Percentiles rank a stretch among this genome's conserved stretches.
These are phyloP conservation scores for Arbacia lixula DNA, from an alignment of 53 echinoderm and acorn worm genomes.

Conservation along the genomic window DNA sequence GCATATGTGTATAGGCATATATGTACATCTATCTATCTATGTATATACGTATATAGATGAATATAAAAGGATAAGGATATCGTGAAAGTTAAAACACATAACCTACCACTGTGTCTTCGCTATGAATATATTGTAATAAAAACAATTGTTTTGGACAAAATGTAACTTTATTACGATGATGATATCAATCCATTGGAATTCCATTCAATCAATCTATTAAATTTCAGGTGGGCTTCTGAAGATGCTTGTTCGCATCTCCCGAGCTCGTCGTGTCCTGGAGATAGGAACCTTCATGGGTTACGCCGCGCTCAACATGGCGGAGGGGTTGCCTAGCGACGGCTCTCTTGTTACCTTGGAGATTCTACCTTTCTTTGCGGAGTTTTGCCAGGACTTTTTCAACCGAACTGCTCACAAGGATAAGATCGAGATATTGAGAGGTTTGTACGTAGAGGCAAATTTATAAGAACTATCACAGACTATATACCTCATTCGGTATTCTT, in stretches of 20 bases:
- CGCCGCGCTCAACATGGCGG: constrained; percentile 49
- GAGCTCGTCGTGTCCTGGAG: constrained; percentile 35
- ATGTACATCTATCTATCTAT: no score
- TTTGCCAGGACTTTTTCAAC: background rate
- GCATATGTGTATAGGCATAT: no score
- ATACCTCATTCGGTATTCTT: no score
- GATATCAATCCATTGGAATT: background rate
- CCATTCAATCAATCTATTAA: background rate
- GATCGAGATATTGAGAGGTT: constrained; percentile 22
- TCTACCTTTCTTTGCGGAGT: constrained; percentile 40
- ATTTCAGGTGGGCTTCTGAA: constrained; percentile 32
- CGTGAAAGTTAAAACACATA: background rate
- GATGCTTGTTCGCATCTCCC: constrained; percentile 28
- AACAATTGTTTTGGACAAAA: background rate
- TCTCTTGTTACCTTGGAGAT: constrained; percentile 32
- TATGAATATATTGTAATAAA: background rate
- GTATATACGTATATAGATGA: no score
- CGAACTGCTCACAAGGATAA: constrained; percentile 15
- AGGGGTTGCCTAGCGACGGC: constrained; percentile 50
- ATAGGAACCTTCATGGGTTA: constrained; percentile 49
- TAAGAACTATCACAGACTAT: no score
- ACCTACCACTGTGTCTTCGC: background rate
- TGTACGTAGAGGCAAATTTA: no score
- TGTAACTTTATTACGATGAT: background rate
- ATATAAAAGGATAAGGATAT: no score